Evolutionary conservation across 2,888 invertebrate genomes (phyloP).

Genomic region (Mesoligia furuncula): DNA sequence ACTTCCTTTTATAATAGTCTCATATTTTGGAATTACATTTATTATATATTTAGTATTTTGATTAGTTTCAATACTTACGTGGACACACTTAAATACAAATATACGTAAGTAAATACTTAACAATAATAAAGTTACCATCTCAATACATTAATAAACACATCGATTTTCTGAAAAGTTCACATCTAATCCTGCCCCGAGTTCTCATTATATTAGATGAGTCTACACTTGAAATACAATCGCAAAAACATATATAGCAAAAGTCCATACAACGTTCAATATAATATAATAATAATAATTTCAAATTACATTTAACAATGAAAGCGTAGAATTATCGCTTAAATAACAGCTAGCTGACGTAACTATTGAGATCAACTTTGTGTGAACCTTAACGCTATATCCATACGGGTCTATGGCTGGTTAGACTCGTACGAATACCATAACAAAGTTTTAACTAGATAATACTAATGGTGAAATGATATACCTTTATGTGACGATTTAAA

Average conservation of each 20-base stretch:
- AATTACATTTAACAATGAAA: conserved; percentile 88
- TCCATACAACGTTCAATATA: conserved; percentile 81
- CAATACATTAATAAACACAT: conserved; percentile 79
- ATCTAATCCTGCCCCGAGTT: conserved; percentile 77
- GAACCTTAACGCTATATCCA: conserved; percentile 74
- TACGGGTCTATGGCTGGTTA: conserved; percentile 88
- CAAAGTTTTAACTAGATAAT: conserved; percentile 70
- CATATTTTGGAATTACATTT: conserved; percentile 76
- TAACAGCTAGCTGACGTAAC: conserved; percentile 74
- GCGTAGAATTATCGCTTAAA: conserved; percentile 80
- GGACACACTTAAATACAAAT: conserved; percentile 81
- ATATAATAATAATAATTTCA: conserved; percentile 77
- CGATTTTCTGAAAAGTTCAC: conserved; percentile 70
- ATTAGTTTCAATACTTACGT: conserved; percentile 78
- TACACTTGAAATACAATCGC: conserved; percentile 77
- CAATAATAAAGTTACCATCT: conserved; percentile 84
- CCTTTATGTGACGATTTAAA: conserved; percentile 64
- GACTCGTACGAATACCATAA: conserved; percentile 82
- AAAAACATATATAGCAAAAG: conserved; percentile 82
- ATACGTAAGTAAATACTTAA: conserved; percentile 84
- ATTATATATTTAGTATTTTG: conserved; percentile 71
- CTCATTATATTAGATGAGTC: conserved; percentile 70
- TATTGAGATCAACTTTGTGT: conserved; percentile 73
- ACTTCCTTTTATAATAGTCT: conserved; percentile 67
- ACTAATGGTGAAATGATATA: conserved; percentile 69